Evolutionary conservation across 1,140 invertebrate species (phyloP).

Genomic region (Drosophila lowei): DNA sequence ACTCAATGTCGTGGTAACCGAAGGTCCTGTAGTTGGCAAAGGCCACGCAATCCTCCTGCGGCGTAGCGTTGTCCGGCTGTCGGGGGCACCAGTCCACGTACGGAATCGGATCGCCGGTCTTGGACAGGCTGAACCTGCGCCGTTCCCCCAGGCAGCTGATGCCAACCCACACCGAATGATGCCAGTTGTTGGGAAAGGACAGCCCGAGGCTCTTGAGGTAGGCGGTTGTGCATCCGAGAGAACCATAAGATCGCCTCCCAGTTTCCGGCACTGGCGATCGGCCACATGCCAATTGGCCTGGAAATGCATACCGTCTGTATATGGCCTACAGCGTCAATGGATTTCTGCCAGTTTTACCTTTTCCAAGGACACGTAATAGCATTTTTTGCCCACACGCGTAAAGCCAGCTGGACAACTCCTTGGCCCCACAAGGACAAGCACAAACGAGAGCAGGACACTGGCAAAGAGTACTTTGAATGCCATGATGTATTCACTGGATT

Average conservation of each 20-base stretch:
- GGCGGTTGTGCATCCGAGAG: background rate
- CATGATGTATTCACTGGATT: too few relatives aligned
- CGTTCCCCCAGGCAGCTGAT: conserved; percentile 17
- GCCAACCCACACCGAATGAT: conserved; percentile 25
- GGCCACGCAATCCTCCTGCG: conserved; percentile 30
- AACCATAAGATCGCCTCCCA: conserved; percentile 6
- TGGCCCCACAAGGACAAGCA: too few relatives aligned
- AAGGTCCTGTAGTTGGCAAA: conserved; percentile 5
- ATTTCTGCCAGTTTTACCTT: background rate
- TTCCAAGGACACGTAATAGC: conserved; percentile 8
- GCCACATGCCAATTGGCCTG: conserved; percentile 30
- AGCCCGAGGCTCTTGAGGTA: conserved; percentile 12
- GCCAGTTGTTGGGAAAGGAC: background rate
- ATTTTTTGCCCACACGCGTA: conserved; percentile 11
- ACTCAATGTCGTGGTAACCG: conserved; percentile 23
- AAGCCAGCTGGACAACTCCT: background rate
- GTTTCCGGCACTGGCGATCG: conserved; percentile 19
- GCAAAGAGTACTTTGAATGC: too few relatives aligned
- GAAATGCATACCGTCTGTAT: background rate
- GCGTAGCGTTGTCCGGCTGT: conserved; percentile 5
- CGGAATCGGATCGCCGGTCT: background rate
- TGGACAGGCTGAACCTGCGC: conserved; percentile 5
- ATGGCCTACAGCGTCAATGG: background rate
- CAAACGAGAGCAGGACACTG: too few relatives aligned
- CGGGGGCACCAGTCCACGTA: conserved; percentile 5